A percentile compares a stretch with the other conserved stretches of the same genome.
These are phyloP conservation scores for Nymphicus hollandicus DNA, from an alignment of 2,113 vertebrate genomes.

Conservation along the genomic window DNA sequence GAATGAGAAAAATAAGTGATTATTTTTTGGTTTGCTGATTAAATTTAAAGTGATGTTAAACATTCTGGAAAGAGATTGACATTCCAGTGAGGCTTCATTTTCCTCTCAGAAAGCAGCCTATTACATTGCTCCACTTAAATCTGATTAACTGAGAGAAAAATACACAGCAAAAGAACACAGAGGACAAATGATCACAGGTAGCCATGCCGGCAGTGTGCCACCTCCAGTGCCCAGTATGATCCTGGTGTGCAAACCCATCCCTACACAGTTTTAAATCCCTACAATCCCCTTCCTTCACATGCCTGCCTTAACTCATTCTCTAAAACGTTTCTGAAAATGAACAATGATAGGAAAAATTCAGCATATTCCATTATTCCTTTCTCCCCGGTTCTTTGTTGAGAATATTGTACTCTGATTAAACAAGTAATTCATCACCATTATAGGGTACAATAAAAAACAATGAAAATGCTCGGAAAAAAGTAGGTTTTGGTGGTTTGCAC, in stretches of 20 bases:
- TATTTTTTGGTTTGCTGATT: not conserved
- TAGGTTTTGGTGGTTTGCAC: not conserved
- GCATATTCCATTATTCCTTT: not conserved
- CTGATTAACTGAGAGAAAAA: not conserved
- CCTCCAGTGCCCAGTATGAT: not conserved
- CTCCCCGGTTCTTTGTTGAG: not conserved
- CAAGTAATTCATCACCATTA: not conserved
- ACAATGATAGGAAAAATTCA: not conserved
- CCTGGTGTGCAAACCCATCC: not conserved
- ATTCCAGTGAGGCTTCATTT: not conserved
- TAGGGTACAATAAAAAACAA: not conserved
- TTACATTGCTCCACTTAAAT: not conserved
- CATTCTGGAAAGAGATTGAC: not conserved
- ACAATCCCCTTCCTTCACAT: not conserved
- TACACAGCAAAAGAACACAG: fast-evolving
- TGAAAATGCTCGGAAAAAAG: not conserved
- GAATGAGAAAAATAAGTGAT: not conserved
- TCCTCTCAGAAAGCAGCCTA: not conserved
- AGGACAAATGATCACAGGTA: not conserved
- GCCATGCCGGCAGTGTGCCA: fast-evolving
- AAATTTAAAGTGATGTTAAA: not conserved
- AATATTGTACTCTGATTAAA: fast-evolving
- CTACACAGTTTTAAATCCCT: not conserved
- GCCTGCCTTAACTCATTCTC: not conserved
- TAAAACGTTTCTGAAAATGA: not conserved